Evolutionary conservation across 2,797 vertebrate genomes (phyloP).

Genomic region (Diplodus puntazzo): DNA sequence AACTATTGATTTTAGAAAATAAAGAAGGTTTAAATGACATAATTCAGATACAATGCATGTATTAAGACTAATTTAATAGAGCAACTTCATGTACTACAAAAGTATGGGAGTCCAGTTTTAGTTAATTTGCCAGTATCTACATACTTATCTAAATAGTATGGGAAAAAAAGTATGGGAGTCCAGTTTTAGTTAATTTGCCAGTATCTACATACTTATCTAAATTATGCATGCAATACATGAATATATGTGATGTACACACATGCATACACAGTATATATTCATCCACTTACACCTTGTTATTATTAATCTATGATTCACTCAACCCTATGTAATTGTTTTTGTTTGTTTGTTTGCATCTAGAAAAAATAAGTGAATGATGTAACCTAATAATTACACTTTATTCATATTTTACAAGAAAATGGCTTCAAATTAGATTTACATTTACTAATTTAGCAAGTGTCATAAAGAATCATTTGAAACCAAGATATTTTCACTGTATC

Average conservation of each 20-base stretch:
- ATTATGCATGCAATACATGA: not conserved
- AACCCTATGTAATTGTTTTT: not conserved
- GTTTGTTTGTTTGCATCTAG: not conserved
- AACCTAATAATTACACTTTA: constrained; percentile 12
- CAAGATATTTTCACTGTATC: not conserved
- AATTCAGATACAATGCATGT: not conserved
- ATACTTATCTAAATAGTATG: not conserved
- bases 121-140: constrained; percentile 2
- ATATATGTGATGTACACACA: not conserved
- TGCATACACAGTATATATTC: not conserved
- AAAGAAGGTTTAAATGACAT: constrained; percentile 14
- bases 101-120: constrained; percentile 9
- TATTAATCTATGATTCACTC: not conserved
- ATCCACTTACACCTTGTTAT: not conserved
- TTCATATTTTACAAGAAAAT: not conserved
- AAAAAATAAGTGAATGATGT: not conserved
- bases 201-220: not conserved
- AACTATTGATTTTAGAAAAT: constrained; percentile 27
- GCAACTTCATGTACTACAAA: constrained; percentile 16
- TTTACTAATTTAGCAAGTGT: not conserved
- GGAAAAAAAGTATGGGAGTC: too few relatives aligned
- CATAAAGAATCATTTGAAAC: not conserved
- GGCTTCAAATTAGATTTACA: constrained; percentile 2
- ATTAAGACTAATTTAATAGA: constrained; percentile 15
- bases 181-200: constrained; percentile 7